Percentiles rank a stretch among this genome's conserved stretches.
Evolutionary conservation across 1,140 invertebrate species (phyloP).

Genomic region (Drosophila ercepeae): DNA sequence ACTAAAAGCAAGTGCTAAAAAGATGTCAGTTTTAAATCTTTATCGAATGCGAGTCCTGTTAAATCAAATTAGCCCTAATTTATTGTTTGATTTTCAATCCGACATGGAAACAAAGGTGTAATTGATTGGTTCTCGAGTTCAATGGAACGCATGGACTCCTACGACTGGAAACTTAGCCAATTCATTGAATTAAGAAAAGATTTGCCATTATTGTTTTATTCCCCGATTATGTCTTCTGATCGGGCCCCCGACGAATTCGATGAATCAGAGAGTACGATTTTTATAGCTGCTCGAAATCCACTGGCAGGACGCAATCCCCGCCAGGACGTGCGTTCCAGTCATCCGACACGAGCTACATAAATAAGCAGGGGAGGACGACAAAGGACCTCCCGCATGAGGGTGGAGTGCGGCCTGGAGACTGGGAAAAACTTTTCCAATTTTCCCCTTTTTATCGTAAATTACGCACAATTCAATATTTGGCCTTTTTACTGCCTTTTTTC

Average conservation of each 20-base stretch:
- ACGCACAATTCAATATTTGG: slow-evolving; percentile 82
- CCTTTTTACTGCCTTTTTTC: slow-evolving; percentile 72
- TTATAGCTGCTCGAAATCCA: slow-evolving; percentile 9
- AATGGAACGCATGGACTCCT: not conserved
- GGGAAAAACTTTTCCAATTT: slow-evolving; percentile 81
- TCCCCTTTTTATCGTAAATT: slow-evolving; percentile 83
- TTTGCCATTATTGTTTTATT: not conserved
- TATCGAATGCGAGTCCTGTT: not conserved
- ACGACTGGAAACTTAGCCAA: not conserved
- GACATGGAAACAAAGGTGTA: not conserved
- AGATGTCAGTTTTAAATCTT: too few species aligned
- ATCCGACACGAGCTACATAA: slow-evolving; percentile 74
- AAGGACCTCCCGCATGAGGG: slow-evolving; percentile 19
- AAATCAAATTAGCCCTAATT: not conserved
- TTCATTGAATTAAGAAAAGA: not conserved
- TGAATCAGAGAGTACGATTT: slow-evolving; percentile 79
- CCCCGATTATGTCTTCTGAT: not conserved
- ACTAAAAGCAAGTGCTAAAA: too few species aligned
- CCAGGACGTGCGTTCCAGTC: slow-evolving; percentile 56
- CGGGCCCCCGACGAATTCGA: not conserved
- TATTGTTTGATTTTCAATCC: not conserved
- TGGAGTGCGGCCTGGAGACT: slow-evolving; percentile 5
- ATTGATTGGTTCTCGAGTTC: not conserved
- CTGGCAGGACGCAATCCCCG: slow-evolving; percentile 2
- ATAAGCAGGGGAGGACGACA: slow-evolving; percentile 58